Conservation (phyloP, 2,113 vertebrate species). For the Zosterops lateralis region DNA sequence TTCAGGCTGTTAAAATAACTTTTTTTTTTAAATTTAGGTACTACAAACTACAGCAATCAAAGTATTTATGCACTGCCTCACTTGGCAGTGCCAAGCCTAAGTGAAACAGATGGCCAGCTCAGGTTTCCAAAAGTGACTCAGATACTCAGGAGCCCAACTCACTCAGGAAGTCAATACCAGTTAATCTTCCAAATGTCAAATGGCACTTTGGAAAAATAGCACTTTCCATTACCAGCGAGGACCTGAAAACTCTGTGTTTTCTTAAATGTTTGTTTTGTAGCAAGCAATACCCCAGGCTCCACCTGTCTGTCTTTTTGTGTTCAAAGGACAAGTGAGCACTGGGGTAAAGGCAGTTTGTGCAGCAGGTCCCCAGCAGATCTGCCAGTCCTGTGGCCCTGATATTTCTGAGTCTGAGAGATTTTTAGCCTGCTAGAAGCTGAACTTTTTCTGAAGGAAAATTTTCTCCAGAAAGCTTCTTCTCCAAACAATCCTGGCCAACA, state of each 20-base stretch:
- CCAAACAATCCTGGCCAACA: too few relatives aligned
- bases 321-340: conserved; percentile 10
- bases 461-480: too few relatives aligned
- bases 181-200: conserved; percentile 59
- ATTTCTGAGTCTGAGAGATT: too few relatives aligned
- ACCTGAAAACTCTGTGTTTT: background rate
- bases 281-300: background rate
- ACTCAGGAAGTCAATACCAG: conserved; percentile 44
- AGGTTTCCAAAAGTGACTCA: conserved; percentile 54
- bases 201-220: conserved; percentile 43
- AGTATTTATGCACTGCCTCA: conserved; percentile 23
- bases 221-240: conserved; percentile 33
- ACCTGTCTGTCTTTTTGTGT: background rate
- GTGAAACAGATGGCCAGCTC: conserved; percentile 53
- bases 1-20: conserved; percentile 7
- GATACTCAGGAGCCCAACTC: conserved; percentile 44
- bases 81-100: conserved; percentile 19
- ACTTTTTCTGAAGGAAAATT: too few relatives aligned
- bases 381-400: background rate
- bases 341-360: background rate
- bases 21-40: background rate
- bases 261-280: conserved; percentile 38
- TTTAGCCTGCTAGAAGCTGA: too few relatives aligned
- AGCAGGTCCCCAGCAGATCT: background rate
- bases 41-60: background rate